Percentiles rank a stretch among this genome's conserved stretches.
These are phyloP conservation scores for Eupeodes luniger DNA, from an alignment of 2,888 invertebrate genomes.

Conservation along the genomic window DNA sequence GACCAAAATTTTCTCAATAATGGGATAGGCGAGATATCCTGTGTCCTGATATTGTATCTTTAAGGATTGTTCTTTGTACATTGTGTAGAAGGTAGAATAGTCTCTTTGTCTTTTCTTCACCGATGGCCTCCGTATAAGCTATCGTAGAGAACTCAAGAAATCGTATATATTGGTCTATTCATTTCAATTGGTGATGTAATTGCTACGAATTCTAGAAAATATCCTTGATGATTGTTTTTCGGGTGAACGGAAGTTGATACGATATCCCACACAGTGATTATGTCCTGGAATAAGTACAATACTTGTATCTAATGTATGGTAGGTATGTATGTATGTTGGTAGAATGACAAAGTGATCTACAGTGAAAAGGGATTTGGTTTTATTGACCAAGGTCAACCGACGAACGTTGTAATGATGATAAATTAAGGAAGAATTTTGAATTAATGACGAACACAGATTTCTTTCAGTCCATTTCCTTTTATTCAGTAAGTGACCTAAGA, in stretches of 20 bases:
- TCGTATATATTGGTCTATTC: constrained; percentile 15
- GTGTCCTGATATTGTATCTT: background rate
- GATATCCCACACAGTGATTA: constrained; percentile 16
- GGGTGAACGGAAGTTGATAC: constrained; percentile 25
- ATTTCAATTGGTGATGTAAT: constrained; percentile 38
- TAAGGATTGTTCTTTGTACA: background rate
- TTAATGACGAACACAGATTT: background rate
- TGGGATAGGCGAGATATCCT: constrained; percentile 5
- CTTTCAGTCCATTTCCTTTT: too few relatives aligned
- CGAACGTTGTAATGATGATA: background rate
- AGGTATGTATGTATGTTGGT: background rate
- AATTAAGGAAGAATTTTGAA: background rate
- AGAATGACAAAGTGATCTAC: constrained; percentile 10
- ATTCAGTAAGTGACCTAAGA: too few relatives aligned
- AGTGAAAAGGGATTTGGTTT: constrained; percentile 2
- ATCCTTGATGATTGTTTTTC: constrained; percentile 36
- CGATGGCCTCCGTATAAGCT: background rate
- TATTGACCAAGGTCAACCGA: constrained; percentile 19
- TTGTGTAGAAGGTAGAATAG: background rate
- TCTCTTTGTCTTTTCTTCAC: background rate
- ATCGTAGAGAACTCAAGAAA: background rate
- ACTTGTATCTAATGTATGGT: too few relatives aligned
- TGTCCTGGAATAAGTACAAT: background rate
- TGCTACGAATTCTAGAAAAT: constrained; percentile 24
- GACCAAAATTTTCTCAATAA: background rate